Evolutionary conservation across 1,140 invertebrate species (phyloP), one percentile per base, ranked within the genome.

Genomic region (Aricia agestis): DNA sequence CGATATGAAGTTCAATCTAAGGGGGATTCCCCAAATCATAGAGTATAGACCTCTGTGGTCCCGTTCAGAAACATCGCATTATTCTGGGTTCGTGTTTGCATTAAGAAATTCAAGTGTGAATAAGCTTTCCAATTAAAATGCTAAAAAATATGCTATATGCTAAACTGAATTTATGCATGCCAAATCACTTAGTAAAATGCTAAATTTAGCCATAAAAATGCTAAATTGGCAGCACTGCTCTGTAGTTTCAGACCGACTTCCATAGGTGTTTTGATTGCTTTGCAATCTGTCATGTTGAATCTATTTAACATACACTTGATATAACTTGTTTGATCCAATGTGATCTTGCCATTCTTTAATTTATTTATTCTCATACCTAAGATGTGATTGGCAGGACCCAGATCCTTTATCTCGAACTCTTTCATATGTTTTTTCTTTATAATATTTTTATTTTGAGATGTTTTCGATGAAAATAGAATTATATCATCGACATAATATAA

Each of bases 401-500:
- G 52, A 17, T 74, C 72, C 67, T 74, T 76, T 45, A 76, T 66
- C 31, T 71, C 66, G 69, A 76, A 76, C 9, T 68, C 41, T 1
- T 17, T 45, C 19, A 5, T 15, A 13, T 72, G 57, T 11, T 58
- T 32, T 11, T 15, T 13, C 19, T 73, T 73, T 19, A 76, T 45
- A 31, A 74, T 18, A 17, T 74, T 17, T 9, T 13, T 70, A 11
- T 66, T 18, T 2, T 52, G 9, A 17, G 2, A 59, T 11, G 11
- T 65, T 52, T 65, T 31, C 41, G 65, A 68, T 9, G 70, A 76
- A 41, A 74, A 72, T 19, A 76, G 15, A 36, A 76, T 72, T 42
- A 76, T 69, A 67, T 74, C 69, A 67, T 74, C 75, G 0, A 76
- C 75, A n/a, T n/a, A n/a, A 72, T 65, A 76, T 18, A 74, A 59